Conservation (phyloP, 2,113 vertebrate species). For the Lophotis ruficrista region DNA sequence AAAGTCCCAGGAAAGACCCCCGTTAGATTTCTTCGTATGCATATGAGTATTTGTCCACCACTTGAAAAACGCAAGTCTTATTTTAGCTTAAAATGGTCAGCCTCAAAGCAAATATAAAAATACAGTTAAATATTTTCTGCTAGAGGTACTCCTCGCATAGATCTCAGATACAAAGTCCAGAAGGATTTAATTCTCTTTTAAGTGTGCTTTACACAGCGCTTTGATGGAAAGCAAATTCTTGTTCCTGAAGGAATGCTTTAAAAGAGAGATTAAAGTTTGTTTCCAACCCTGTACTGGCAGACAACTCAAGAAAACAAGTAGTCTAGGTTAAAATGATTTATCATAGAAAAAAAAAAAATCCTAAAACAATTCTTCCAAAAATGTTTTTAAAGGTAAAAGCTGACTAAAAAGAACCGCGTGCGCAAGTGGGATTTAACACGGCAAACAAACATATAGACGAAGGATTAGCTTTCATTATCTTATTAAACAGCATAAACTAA, state of each 20-base stretch:
- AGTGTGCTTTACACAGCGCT: slow-evolving; percentile 28
- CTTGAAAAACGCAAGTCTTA: not conserved
- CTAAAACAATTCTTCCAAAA: not conserved
- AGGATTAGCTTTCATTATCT: slow-evolving; percentile 60
- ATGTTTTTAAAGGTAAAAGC: slow-evolving; percentile 49
- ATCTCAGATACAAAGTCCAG: slow-evolving; percentile 7
- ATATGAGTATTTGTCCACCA: not conserved
- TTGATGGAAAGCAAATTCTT: slow-evolving; percentile 62
- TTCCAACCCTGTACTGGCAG: slow-evolving; percentile 29
- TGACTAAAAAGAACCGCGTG: slow-evolving; percentile 15
- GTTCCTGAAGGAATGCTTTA: slow-evolving; percentile 57
- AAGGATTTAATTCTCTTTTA: slow-evolving; percentile 57
- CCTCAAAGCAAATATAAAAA: slow-evolving; percentile 9
- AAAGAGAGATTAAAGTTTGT: slow-evolving; percentile 60
- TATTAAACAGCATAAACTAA: slow-evolving; percentile 56
- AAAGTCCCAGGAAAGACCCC: not conserved
- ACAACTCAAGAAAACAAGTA: slow-evolving; percentile 60
- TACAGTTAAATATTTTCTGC: slow-evolving; percentile 10
- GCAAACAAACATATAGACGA: not conserved
- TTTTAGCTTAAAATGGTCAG: not conserved
- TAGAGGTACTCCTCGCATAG: not conserved
- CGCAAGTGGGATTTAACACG: not conserved
- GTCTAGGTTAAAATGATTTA: slow-evolving; percentile 41
- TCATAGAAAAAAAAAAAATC: not conserved
- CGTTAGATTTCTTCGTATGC: not conserved